phyloP scores from a whole-genome alignment of 2,113 vertebrate species.

The Mandrillus leucophaeus region DNA sequence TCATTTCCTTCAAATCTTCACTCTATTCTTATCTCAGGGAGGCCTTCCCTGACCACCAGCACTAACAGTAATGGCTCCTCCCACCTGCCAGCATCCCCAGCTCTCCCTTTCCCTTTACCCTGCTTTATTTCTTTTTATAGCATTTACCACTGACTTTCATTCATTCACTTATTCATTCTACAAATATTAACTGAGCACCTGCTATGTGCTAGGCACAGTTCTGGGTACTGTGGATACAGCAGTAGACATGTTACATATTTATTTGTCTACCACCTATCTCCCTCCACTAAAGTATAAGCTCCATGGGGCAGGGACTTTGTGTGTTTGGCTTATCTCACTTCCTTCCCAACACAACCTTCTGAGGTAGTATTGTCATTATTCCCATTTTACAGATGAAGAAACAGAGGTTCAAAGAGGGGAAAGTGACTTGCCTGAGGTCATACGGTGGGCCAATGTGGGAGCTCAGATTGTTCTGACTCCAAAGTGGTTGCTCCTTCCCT shows the following conservation, averaged over 20 bases:
- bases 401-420: background rate
- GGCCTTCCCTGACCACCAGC: background rate
- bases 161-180: background rate
- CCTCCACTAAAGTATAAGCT: background rate
- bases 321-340: background rate
- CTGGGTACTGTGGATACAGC: background rate
- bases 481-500: background rate
- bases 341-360: background rate
- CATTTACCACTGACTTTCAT: background rate
- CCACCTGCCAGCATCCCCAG: background rate
- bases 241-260: background rate
- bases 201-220: background rate
- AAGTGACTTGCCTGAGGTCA: background rate
- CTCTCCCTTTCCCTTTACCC: background rate
- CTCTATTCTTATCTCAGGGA: background rate
- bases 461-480: background rate
- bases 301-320: background rate
- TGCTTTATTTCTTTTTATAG: background rate
- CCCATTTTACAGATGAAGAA: conserved; percentile 15
- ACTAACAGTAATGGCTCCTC: background rate
- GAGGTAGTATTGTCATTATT: background rate
- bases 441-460: background rate
- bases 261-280: background rate
- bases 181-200: background rate
- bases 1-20: background rate